Evolutionary conservation across 2,797 vertebrate species (phyloP).

Genomic region (Eulemur albifrons): DNA sequence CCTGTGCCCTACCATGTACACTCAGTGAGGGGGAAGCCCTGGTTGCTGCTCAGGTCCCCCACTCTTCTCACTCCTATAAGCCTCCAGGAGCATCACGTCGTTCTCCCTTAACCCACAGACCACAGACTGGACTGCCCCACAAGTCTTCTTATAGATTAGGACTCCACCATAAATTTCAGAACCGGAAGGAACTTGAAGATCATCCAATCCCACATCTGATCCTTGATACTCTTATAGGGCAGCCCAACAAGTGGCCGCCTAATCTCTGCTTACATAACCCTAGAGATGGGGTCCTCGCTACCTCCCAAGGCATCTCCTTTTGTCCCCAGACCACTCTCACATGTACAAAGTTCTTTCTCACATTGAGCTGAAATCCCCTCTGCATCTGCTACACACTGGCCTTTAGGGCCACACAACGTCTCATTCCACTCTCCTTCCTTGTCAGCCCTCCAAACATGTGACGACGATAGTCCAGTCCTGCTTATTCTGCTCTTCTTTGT

Average conservation of each 20-base stretch:
- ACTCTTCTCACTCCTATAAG: background rate
- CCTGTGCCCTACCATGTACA: background rate
- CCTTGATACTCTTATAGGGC: background rate
- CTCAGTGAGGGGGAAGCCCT: background rate
- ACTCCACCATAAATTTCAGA: background rate
- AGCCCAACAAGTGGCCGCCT: background rate
- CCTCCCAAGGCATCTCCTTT: background rate
- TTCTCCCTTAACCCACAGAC: background rate
- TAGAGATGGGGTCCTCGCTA: background rate
- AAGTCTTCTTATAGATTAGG: background rate
- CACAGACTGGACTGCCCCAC: background rate
- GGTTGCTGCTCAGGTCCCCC: background rate
- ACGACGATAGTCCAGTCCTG: background rate
- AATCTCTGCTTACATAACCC: background rate
- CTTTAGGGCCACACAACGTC: background rate
- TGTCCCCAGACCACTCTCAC: background rate
- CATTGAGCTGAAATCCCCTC: background rate
- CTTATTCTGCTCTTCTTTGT: background rate
- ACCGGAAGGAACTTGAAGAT: background rate
- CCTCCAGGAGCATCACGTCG: background rate
- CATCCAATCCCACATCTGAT: background rate
- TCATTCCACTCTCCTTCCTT: background rate
- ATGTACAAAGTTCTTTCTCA: background rate
- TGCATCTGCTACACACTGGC: background rate
- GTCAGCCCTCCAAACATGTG: background rate